These are phyloP conservation scores for Cheilinus undulatus DNA, from an alignment of 2,113 vertebrate genomes.

Conservation along the genomic window DNA sequence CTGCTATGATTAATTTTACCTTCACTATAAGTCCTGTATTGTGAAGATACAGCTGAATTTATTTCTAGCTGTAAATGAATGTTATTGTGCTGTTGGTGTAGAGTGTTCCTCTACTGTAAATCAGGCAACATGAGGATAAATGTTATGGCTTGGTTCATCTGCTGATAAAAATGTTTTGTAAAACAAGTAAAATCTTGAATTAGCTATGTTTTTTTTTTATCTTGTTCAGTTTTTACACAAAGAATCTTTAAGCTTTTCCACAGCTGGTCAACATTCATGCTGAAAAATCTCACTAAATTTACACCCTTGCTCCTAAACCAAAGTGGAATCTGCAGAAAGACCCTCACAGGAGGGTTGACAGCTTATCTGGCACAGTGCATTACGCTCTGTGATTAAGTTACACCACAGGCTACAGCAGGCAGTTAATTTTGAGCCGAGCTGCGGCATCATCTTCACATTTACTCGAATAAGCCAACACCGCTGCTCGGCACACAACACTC, in stretches of 20 bases:
- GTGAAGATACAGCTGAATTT: constrained; percentile 1
- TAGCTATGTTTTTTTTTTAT: too few relatives aligned
- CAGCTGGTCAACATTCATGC: background rate
- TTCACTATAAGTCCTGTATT: background rate
- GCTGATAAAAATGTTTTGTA: too few relatives aligned
- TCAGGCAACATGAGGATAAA: background rate
- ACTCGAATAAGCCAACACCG: constrained; percentile 68
- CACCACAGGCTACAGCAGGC: constrained; percentile 58
- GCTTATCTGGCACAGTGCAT: constrained; percentile 43
- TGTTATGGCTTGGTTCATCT: background rate
- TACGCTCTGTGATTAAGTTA: constrained; percentile 65
- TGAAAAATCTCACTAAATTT: background rate
- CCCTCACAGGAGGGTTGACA: constrained; percentile 47
- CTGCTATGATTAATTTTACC: background rate
- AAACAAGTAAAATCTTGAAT: background rate
- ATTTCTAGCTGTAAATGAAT: background rate
- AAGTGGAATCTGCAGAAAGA: constrained; percentile 27
- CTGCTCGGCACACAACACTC: constrained; percentile 59
- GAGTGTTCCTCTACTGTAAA: background rate
- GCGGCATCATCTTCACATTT: constrained; percentile 57
- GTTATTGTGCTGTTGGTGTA: background rate
- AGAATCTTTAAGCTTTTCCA: background rate
- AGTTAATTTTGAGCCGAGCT: constrained; percentile 60
- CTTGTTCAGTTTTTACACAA: background rate
- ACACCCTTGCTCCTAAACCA: background rate